Evolutionary conservation across 1,140 invertebrate species (phyloP).

Genomic region (Rhopalosiphum maidis): DNA sequence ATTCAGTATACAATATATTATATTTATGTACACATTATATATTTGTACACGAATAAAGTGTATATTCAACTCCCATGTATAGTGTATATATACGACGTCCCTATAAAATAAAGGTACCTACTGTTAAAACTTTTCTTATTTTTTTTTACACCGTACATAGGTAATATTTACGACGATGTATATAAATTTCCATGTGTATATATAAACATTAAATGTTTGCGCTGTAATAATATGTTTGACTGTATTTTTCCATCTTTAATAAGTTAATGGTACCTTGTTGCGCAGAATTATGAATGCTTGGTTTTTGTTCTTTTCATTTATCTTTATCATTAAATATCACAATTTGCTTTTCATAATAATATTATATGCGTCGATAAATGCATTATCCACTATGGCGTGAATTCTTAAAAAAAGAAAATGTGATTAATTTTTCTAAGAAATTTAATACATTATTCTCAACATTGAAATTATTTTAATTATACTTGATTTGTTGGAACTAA

Average conservation of each 20-base stretch:
- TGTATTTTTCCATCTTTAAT: background rate
- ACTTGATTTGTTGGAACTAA: background rate
- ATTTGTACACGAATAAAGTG: background rate
- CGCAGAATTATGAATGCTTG: background rate
- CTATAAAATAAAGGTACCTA: background rate
- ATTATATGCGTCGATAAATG: background rate
- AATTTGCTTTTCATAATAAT: background rate
- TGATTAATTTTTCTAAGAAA: background rate
- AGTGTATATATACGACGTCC: background rate
- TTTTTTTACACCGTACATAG: background rate
- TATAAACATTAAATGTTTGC: background rate
- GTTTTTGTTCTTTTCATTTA: background rate
- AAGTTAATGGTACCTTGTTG: background rate
- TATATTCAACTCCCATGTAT: background rate
- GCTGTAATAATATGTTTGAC: background rate
- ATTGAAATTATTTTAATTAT: background rate
- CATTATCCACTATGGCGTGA: too few species aligned
- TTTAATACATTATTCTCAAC: background rate
- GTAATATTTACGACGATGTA: background rate
- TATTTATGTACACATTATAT: background rate
- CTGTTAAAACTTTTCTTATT: background rate
- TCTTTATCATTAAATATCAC: background rate
- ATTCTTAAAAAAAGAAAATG: background rate
- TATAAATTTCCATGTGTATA: background rate
- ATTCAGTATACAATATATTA: background rate